These are phyloP conservation scores for Norana najaformis DNA, from an alignment of 2,888 invertebrate species.

Conservation along the genomic window DNA sequence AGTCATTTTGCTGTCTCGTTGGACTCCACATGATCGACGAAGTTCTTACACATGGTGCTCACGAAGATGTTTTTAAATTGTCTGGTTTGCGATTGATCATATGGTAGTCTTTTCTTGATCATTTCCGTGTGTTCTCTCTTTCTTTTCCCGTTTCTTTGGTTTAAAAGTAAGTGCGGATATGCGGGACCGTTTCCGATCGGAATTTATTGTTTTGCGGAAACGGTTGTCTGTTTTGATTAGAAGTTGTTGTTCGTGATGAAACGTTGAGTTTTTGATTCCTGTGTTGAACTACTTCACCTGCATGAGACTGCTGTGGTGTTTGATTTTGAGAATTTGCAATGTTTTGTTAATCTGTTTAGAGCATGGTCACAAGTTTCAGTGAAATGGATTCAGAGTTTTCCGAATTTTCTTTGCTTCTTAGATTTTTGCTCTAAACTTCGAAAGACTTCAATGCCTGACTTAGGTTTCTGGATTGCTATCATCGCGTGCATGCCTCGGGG, in stretches of 20 bases:
- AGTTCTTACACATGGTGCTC: conserved; percentile 23
- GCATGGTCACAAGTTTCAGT: background rate
- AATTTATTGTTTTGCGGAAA: background rate
- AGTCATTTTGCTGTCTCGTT: background rate
- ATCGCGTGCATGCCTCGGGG: background rate
- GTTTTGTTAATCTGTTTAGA: background rate
- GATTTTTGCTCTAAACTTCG: background rate
- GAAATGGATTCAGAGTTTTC: background rate
- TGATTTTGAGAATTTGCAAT: background rate
- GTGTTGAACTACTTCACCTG: background rate
- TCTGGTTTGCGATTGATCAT: background rate
- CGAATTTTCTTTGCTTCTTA: background rate
- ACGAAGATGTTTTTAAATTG: background rate
- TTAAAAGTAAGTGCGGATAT: background rate
- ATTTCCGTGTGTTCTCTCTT: background rate
- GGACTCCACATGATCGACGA: background rate
- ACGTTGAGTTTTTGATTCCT: background rate
- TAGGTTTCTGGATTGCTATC: background rate
- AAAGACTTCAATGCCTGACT: background rate
- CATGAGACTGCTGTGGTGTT: background rate
- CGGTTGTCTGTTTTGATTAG: no score
- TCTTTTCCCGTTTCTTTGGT: background rate
- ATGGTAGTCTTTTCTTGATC: background rate
- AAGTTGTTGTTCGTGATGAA: no score
- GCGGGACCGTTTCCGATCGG: background rate